Base-by-base conservation (phyloP, 2,113 vertebrate species). In the Sterrhoptilus dennistouni region DNA sequence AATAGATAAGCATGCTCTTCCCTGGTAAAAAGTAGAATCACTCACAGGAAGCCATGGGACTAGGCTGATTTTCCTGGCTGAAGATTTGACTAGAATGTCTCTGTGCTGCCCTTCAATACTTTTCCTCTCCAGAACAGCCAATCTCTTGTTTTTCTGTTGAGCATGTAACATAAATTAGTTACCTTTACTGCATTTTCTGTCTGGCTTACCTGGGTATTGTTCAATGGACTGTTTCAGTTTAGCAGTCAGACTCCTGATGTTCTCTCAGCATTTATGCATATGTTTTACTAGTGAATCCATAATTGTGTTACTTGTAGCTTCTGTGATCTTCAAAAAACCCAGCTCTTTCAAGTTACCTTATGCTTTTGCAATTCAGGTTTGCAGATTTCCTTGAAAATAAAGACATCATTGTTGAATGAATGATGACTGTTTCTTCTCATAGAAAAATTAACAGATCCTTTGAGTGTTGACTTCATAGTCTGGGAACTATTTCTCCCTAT, bases 381-480 rank as follows among this genome's bases (percentile, higher is more conserved):
- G 31, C 70, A 93, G 27, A 75, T 91, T 94, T 87, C 70, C 68
- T 83, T 70, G 59, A 35, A 96, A 96, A 83, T 91, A 90, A 95
- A 93, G 40, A 45, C 59, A 64, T 89, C 9, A 63, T 36, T 94
- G 80, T 95, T 93, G 89, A 96, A 61, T 72, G 90, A 95, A 89
- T 60, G 28, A 93, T 52, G 33, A 19, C 6, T 79, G 28, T 96
- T 92, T 65, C 31, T 75, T 87, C 78, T 89, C 79, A 18, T 21
- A 86, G 36, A 70, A 91, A 97, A 96, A 94, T 95, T 91, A 96
- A 65, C 53, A 92, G 59, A 93, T 56, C 11, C 76, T 96, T 95
- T 80, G 38, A 97, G 45, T 81, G 49, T 70, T 93, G 28, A 93
- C 45, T 89, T 82, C 95, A 63, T 69, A 86, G 71, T 89, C 81